Evolutionary conservation across 2,797 vertebrate genomes (phyloP), one percentile per base, ranked within the genome.

Genomic region (Melanotaenia parkinsoni): DNA sequence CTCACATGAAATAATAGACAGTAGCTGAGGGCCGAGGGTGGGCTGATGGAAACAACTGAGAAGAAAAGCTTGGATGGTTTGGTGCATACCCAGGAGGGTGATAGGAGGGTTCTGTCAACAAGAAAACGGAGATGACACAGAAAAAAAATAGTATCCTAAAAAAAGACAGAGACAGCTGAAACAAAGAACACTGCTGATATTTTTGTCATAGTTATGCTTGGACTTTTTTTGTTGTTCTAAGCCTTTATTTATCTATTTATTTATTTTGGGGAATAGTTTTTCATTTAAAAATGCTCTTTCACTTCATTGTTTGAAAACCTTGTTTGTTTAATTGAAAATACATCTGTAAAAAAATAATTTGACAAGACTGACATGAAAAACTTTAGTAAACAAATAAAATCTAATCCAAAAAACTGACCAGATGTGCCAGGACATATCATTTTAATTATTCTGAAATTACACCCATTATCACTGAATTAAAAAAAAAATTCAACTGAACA

Each of bases 11-110:
- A 83, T 68, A 72, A 76, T 33, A 74, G 83, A 78, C 59, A 9
- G 72, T 77, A 78, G 76, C 76, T 81, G 71, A 74, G 74, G 66
- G 76, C 74, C 70, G 59, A 73, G 45, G 67, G 69, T 28, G 61
- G 70, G 68, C 68, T 72, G 66, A 38, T n/a, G 73, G 64, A 73
- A 72, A 87, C 75, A 77, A 73, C 57, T 5, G 72, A 62, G 16
- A 35, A 66, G 72, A 70, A 69, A 72, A 57, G 51, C 50, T 79
- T 64, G 65, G 67, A 67, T 51, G 14, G 37, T 64, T 40, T 60
- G 33, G 47, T 71, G 68, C 6, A 51, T 60, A 66, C 50, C 68
- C 70, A 65, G 72, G 50, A 86, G 59, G 81, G 6, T 8, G 3
- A 58, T 53, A n/a, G n/a, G 60, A 32, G 38, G 70, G 50, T 50